These are phyloP conservation scores for Temnopleurus reevesii DNA, from an alignment of 53 echinoderm and acorn worm species.

Conservation along the genomic window DNA sequence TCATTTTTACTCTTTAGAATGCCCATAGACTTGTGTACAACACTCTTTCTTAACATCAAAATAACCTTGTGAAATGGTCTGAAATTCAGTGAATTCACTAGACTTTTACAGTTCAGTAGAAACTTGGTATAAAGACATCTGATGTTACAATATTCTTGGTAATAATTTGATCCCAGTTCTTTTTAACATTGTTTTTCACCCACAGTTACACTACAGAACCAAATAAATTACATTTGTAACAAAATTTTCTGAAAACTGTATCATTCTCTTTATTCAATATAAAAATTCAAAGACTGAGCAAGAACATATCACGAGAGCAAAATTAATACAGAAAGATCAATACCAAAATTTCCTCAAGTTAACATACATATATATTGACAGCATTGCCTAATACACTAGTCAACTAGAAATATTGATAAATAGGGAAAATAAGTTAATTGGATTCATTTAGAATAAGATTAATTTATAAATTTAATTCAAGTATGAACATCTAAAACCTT, in stretches of 20 bases:
- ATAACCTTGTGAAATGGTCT: no score
- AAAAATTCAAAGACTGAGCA: slow-evolving; percentile 38
- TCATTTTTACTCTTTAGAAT: no score
- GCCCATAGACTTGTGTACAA: no score
- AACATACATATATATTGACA: not conserved
- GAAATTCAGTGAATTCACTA: no score
- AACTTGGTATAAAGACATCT: no score
- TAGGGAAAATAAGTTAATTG: slow-evolving; percentile 14
- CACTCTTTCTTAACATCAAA: no score
- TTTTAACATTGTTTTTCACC: no score
- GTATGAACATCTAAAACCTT: not conserved
- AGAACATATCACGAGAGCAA: slow-evolving; percentile 32
- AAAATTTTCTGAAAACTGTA: not conserved
- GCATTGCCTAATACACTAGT: not conserved
- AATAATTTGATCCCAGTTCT: no score
- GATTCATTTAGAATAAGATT: not conserved
- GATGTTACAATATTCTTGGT: no score
- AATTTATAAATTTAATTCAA: slow-evolving; percentile 14
- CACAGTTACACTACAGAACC: no score
- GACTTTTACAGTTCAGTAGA: no score
- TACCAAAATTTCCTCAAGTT: not conserved
- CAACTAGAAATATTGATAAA: not conserved
- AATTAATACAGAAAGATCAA: slow-evolving; percentile 18
- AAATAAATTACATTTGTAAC: not conserved
- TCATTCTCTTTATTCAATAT: slow-evolving; percentile 37